Conservation (phyloP, 2,888 invertebrate genomes). For the Hirudinaria manillensis region DNA sequence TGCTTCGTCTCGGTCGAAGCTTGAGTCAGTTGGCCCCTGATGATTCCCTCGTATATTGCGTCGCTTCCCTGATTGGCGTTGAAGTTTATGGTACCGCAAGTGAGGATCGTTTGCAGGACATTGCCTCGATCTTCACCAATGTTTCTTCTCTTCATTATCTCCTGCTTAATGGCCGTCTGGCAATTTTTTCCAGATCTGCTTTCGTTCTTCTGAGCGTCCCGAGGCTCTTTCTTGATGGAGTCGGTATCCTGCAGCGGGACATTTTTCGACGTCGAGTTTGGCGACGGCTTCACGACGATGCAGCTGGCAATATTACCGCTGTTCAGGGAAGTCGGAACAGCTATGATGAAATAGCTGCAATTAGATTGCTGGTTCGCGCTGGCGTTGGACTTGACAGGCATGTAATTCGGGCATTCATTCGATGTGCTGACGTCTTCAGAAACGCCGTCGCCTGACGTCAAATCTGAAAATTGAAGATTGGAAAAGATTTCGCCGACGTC, state of each 20-base stretch:
- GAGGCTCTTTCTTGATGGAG: not conserved
- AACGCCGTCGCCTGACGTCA: not conserved
- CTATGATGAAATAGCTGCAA: constrained; percentile 22
- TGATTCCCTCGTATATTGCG: constrained; percentile 10
- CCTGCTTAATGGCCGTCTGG: not conserved
- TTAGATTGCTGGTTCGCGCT: not conserved
- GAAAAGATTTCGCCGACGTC: constrained; percentile 18
- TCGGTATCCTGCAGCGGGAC: not conserved
- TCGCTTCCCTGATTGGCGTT: constrained; percentile 20
- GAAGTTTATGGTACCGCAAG: not conserved
- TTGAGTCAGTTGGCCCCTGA: not conserved
- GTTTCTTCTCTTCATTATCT: not conserved
- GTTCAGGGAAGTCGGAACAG: constrained; percentile 5
- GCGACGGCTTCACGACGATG: not conserved
- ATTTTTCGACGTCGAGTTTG: not conserved
- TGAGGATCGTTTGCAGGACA: constrained; percentile 16
- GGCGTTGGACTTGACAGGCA: not conserved
- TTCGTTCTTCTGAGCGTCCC: not conserved
- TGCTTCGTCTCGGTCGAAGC: not conserved
- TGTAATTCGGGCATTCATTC: not conserved
- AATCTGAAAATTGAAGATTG: not conserved
- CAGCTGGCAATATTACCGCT: constrained; percentile 2
- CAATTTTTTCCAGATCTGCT: not conserved
- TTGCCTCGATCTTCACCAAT: not conserved
- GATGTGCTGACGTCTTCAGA: not conserved